Evolutionary conservation across 2,888 invertebrate genomes (phyloP), one percentile per base, ranked within the genome.

Genomic region (Odontomyia ornata): DNA sequence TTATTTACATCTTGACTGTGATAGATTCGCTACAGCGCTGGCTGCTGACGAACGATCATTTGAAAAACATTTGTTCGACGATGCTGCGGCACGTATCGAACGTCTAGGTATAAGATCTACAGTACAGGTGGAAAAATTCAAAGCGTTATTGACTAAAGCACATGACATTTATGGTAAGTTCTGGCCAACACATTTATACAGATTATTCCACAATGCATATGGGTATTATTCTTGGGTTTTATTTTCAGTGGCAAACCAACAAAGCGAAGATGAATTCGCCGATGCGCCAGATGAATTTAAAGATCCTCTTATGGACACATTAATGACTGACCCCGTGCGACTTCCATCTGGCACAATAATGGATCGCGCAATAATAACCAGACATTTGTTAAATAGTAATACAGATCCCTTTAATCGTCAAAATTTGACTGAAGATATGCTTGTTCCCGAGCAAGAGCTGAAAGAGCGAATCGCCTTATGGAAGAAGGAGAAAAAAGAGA

Each of bases 361-460:
- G 97, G 98, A 98, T 87, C 91, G 97, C 79, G 91, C 96, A 43
- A 95, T 97, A 81, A 98, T 98, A 79, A 91, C 96, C 84, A 90
- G 98, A 80, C 98, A 98, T 88, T 89, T 98, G 83, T 90, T 98
- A 82, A 98, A 98, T 88, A 97, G 97, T 83, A 94, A 93, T 83
- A 98, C 98, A 0, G 99, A 99, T 89, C 99, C 99, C 0, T 99
- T 99, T 89, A 99, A 97, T 87, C 90, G 99, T 79, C 98, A 98
- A 86, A 94, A 95, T 18, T 91, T 99, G 62, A 95, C 94, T 13
- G 98, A 98, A 87, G 96, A 97, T 83, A 95, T 97, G 91, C 89
- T 99, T 72, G 91, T 91, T 82, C 94, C 97, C 92, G 96, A 93
- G 81, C 89, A 90, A 73, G 96, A 96, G 83, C 88, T 97, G 80